phyloP scores from a whole-genome alignment of 2,113 vertebrate genomes.

The Pagrus major region DNA sequence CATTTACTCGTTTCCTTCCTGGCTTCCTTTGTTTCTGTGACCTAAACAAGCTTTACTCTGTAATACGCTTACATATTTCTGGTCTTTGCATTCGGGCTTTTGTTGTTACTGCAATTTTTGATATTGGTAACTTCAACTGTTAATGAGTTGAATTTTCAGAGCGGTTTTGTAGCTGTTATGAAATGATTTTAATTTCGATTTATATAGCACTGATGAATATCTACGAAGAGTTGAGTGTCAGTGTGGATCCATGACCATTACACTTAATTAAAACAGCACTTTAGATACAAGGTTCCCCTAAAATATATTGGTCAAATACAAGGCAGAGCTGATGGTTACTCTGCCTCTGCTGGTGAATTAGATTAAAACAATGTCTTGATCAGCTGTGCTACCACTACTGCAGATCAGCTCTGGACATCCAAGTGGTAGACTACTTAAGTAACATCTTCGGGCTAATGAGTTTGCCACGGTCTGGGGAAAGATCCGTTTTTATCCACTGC shows the following conservation, averaged over 20 bases:
- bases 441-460: not conserved
- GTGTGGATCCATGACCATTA: not conserved
- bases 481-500: not conserved
- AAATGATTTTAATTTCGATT: not conserved
- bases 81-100: not conserved
- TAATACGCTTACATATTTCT: not conserved
- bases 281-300: not conserved
- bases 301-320: not conserved
- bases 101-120: not conserved
- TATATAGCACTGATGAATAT: not conserved
- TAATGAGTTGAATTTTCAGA: not conserved
- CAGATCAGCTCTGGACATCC: not conserved
- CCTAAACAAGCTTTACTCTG: not conserved
- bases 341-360: not conserved
- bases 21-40: not conserved
- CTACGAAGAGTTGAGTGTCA: not conserved
- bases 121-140: not conserved
- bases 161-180: not conserved
- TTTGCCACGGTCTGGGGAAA: not conserved
- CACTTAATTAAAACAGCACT: not conserved
- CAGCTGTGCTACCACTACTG: not conserved
- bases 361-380: not conserved
- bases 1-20: constrained; percentile 1
- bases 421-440: not conserved
- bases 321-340: not conserved